Conservation (phyloP, 1,140 invertebrate genomes). For the Drosophila pallidifrons region DNA sequence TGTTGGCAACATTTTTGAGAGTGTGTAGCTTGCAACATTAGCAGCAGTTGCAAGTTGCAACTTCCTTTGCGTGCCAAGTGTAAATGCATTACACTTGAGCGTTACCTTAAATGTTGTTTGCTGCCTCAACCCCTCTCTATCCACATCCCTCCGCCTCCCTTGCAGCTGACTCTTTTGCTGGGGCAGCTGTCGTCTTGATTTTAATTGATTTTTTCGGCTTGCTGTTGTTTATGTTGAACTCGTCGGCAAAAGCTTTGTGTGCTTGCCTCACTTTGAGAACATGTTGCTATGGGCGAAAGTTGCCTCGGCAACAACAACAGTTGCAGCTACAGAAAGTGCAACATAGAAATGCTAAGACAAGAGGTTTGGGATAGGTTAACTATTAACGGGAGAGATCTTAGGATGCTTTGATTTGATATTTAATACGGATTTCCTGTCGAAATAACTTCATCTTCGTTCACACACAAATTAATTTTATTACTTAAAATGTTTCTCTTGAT, state of each 20-base stretch:
- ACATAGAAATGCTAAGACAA: neutral
- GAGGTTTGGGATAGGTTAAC: neutral
- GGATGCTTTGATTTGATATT: neutral
- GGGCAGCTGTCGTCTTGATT: conserved; percentile 75
- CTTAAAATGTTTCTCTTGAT: too few relatives aligned
- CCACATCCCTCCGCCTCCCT: conserved; percentile 23
- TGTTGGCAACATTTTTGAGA: conserved; percentile 38
- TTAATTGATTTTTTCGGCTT: conserved; percentile 75
- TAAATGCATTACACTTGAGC: conserved; percentile 80
- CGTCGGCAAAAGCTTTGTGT: conserved; percentile 62
- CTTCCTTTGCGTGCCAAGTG: conserved; percentile 83
- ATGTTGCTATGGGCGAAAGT: conserved; percentile 60
- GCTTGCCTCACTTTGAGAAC: conserved; percentile 41
- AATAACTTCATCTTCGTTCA: too few relatives aligned
- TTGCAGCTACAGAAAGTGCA: neutral
- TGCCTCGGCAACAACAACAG: conserved; percentile 29
- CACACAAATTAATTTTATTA: too few relatives aligned
- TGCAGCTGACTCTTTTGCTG: conserved; percentile 11
- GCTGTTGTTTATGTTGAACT: conserved; percentile 39
- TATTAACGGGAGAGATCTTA: neutral
- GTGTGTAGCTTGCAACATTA: conserved; percentile 39
- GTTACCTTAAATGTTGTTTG: conserved; percentile 68
- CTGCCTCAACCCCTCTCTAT: neutral
- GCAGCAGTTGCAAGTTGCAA: conserved; percentile 56
- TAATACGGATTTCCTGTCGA: neutral